Evolutionary conservation across 2,888 invertebrate species (phyloP).

Genomic region (Atrina japonica): DNA sequence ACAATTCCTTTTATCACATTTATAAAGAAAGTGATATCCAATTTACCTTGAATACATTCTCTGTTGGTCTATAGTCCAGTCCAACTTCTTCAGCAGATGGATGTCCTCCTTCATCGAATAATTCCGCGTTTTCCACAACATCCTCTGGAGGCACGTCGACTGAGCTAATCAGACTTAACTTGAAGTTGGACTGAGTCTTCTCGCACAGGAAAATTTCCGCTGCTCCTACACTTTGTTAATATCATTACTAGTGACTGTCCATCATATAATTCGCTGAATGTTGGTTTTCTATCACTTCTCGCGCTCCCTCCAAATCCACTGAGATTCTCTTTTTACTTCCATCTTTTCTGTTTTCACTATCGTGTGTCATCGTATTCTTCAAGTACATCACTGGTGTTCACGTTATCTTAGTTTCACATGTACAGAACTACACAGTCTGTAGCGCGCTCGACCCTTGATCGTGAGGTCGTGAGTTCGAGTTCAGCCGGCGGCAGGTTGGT

Average conservation of each 20-base stretch:
- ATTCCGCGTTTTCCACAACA: neutral
- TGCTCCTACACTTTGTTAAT: neutral
- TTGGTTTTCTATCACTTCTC: neutral
- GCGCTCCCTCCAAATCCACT: neutral
- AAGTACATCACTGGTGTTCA: no score
- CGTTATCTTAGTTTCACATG: no score
- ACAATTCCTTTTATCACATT: no score
- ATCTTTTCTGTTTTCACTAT: neutral
- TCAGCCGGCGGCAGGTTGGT: no score
- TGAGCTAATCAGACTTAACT: slow-evolving; percentile 2
- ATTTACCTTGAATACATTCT: neutral
- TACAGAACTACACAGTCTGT: no score
- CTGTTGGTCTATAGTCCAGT: neutral
- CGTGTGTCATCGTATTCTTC: no score
- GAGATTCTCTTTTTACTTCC: neutral
- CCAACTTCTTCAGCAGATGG: neutral
- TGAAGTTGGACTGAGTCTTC: neutral
- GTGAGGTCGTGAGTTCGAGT: no score
- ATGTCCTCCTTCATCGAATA: neutral
- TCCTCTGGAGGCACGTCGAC: neutral
- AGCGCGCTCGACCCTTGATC: no score
- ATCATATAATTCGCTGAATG: neutral
- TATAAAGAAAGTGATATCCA: no score
- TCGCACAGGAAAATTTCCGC: neutral
- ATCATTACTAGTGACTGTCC: neutral